phyloP scores from a whole-genome alignment of 2,113 vertebrate species.

The Anguilla japonica region DNA sequence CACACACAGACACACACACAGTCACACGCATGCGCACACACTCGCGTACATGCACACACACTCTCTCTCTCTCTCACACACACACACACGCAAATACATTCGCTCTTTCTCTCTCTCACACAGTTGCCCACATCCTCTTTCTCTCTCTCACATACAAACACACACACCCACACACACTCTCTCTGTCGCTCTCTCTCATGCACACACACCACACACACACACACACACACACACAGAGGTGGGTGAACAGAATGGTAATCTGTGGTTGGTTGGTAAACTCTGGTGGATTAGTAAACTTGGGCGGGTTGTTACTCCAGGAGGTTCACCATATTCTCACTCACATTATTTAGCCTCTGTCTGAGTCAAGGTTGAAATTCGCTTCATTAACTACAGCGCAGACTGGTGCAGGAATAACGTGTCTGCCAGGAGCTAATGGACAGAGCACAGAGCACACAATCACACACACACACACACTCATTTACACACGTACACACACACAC shows the following conservation, averaged over 20 bases:
- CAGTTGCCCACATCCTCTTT: not conserved
- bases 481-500: conserved; percentile 5
- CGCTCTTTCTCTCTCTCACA: not conserved
- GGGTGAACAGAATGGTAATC: too few species aligned
- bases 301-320: not conserved
- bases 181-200: too few species aligned
- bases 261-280: too few species aligned
- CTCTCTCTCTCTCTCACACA: not conserved
- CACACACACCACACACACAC: not conserved
- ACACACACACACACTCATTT: not conserved
- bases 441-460: not conserved
- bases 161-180: conserved; percentile 6
- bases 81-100: not conserved
- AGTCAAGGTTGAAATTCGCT: not conserved
- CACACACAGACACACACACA: conserved; percentile 16
- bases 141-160: not conserved
- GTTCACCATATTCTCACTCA: not conserved
- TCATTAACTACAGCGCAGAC: not conserved
- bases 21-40: not conserved
- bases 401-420: not conserved
- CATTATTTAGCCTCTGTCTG: not conserved
- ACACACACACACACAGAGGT: too few species aligned
- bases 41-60: not conserved
- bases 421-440: not conserved
- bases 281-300: not conserved